Percentiles rank a stretch among this genome's conserved stretches.
Evolutionary conservation across 64 coral and sea anemone genomes (phyloP).

Genomic region (Pachyseris speciosa): DNA sequence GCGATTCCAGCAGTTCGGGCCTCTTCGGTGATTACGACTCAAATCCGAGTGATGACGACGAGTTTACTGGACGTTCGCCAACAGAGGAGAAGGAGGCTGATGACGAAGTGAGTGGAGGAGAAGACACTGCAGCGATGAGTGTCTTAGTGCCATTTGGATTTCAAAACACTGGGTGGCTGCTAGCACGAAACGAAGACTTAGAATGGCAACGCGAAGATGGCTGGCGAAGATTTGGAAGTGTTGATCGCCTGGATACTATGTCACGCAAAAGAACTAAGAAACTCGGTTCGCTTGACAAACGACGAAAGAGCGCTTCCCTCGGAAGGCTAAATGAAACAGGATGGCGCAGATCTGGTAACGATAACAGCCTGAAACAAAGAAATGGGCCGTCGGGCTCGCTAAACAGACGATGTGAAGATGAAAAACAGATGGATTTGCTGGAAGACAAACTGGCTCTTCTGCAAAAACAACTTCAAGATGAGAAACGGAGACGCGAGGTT

Average conservation of each 20-base stretch:
- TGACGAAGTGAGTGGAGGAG: not conserved
- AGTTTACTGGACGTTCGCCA: not conserved
- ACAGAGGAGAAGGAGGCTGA: slow-evolving; percentile 6
- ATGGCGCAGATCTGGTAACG: not conserved
- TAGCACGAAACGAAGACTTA: slow-evolving; percentile 3
- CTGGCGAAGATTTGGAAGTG: slow-evolving; percentile 38
- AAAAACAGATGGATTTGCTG: not conserved
- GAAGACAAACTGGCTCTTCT: slow-evolving; percentile 46
- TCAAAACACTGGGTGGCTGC: not conserved
- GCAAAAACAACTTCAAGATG: slow-evolving; percentile 22
- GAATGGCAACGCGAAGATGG: slow-evolving; percentile 33
- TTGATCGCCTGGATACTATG: not conserved
- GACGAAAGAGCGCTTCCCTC: not conserved
- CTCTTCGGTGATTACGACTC: slow-evolving; percentile 55
- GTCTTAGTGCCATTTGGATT: not conserved
- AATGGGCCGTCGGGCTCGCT: not conserved
- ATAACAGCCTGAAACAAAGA: not conserved
- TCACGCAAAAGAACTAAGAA: not conserved
- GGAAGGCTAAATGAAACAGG: slow-evolving; percentile 1
- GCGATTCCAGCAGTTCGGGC: slow-evolving; percentile 54
- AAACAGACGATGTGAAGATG: not conserved
- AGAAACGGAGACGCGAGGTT: slow-evolving; percentile 28
- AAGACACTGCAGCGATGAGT: not conserved
- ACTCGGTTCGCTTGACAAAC: not conserved
- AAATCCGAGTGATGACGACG: slow-evolving; percentile 14